phyloP scores from a whole-genome alignment of 2,113 vertebrate species.

The Meles meles region DNA sequence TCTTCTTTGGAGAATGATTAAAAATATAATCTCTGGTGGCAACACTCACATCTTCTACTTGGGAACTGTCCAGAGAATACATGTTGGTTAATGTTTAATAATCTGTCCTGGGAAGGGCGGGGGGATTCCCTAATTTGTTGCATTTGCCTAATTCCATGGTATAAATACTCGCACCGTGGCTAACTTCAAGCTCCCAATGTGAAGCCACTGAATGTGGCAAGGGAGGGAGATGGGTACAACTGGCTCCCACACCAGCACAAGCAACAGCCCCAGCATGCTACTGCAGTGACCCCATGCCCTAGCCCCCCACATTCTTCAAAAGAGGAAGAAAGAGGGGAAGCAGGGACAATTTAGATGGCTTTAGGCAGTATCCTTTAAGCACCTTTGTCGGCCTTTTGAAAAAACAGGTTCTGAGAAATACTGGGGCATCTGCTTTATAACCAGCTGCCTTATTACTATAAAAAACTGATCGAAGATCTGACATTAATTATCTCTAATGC shows the following conservation, averaged over 20 bases:
- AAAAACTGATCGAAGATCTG: constrained; percentile 53
- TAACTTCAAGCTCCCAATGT: neutral
- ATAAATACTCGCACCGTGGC: neutral
- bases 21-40: constrained; percentile 6
- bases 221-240: neutral
- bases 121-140: neutral
- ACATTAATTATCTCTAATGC: constrained; percentile 69
- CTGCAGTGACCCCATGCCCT: neutral
- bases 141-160: neutral
- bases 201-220: neutral
- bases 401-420: constrained; percentile 56
- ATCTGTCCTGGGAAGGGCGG: neutral
- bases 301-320: neutral
- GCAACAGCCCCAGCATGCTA: neutral
- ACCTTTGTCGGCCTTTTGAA: constrained; percentile 44
- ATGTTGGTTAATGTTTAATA: neutral
- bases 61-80: neutral
- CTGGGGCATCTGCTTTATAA: constrained; percentile 60
- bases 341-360: neutral
- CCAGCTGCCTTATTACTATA: constrained; percentile 60
- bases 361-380: constrained; percentile 48
- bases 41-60: neutral
- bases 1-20: constrained; percentile 2
- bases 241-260: neutral
- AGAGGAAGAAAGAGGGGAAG: neutral